Percentiles rank a stretch among this genome's conserved stretches.
Evolutionary conservation across 2,888 invertebrate genomes (phyloP).

Genomic region (Amphipyra berbera): DNA sequence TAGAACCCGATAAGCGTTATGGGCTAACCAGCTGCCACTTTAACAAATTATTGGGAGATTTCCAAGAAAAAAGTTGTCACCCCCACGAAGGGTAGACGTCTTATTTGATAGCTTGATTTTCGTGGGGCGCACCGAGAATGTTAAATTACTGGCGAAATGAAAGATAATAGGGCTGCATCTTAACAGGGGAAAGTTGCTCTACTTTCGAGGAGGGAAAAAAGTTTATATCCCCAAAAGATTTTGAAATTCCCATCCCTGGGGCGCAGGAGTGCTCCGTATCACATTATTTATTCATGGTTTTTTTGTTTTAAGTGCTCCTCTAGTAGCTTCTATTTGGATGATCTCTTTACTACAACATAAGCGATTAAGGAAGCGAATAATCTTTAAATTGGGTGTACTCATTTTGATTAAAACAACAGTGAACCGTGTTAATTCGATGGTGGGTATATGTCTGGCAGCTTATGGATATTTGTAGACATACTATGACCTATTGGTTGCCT

Average conservation of each 20-base stretch:
- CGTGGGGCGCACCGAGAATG: conserved; percentile 83
- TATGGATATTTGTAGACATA: too few relatives aligned
- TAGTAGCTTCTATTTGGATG: conserved; percentile 66
- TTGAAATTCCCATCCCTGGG: conserved; percentile 78
- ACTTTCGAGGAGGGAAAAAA: conserved; percentile 78
- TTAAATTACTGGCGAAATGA: conserved; percentile 89
- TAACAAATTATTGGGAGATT: conserved; percentile 89
- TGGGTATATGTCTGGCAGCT: too few relatives aligned
- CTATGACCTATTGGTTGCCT: too few relatives aligned
- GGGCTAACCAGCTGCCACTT: conserved; percentile 88
- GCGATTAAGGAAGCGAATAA: conserved; percentile 58
- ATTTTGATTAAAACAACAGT: conserved; percentile 20
- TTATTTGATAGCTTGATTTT: conserved; percentile 88
- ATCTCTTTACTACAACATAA: conserved; percentile 57
- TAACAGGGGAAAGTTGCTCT: conserved; percentile 78
- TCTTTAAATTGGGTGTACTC: conserved; percentile 16
- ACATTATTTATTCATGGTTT: conserved; percentile 86
- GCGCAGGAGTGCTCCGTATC: conserved; percentile 70
- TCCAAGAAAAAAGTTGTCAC: conserved; percentile 86
- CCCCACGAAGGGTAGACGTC: conserved; percentile 80
- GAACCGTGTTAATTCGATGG: too few relatives aligned
- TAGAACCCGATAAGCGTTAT: conserved; percentile 86
- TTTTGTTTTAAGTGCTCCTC: conserved; percentile 67
- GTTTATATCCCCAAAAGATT: conserved; percentile 85
- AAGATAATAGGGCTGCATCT: conserved; percentile 87